Evolutionary conservation across 2,888 invertebrate species (phyloP).

Genomic region (Cistogaster globosa): DNA sequence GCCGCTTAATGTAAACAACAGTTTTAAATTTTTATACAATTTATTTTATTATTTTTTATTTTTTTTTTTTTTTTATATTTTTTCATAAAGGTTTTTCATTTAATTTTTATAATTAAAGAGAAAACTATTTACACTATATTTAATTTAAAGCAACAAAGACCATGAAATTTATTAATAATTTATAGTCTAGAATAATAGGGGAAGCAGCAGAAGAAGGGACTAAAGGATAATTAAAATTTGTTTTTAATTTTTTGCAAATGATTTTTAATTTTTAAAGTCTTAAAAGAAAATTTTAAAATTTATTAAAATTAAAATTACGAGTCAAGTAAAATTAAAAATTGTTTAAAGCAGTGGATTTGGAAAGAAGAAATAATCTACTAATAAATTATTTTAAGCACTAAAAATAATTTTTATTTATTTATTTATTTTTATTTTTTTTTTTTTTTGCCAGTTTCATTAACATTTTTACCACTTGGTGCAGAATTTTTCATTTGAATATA

Average conservation of each 20-base stretch:
- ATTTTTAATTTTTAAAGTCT: not conserved
- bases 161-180: conserved; percentile 49
- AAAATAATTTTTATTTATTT: conserved; percentile 2
- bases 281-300: conserved; percentile 7
- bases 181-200: conserved; percentile 40
- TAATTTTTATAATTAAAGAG: conserved; percentile 62
- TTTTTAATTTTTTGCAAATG: not conserved
- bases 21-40: conserved; percentile 61
- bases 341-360: not conserved
- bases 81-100: not conserved
- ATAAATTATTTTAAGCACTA: conserved; percentile 43
- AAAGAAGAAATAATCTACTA: conserved; percentile 25
- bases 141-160: conserved; percentile 73
- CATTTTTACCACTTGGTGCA: conserved; percentile 58
- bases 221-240: not conserved
- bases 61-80: conserved; percentile 61
- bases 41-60: conserved; percentile 58
- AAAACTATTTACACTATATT: conserved; percentile 75
- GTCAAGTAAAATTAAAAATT: conserved; percentile 20
- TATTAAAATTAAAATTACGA: conserved; percentile 19
- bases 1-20: not conserved
- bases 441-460: conserved; percentile 52
- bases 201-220: not conserved
- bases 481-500: conserved; percentile 8
- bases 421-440: conserved; percentile 7